Evolutionary conservation across 23 tunicate species (phyloP), one percentile per base, ranked within the genome.

Genomic region (Trididemnum miniatum): DNA sequence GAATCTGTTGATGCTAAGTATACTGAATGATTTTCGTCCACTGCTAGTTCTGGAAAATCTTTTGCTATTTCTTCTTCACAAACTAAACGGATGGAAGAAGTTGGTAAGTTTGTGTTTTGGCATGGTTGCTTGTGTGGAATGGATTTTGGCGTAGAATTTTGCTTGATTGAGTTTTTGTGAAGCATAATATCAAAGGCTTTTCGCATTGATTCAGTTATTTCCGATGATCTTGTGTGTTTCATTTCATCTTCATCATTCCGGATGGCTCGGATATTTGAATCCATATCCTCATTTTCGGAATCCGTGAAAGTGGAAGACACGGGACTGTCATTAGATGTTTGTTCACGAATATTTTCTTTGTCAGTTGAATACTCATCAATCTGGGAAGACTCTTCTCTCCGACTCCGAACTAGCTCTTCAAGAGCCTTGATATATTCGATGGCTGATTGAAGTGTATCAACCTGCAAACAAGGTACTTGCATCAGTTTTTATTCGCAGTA

Each of bases 361-460:
- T 31, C 7, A 7, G 31, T 32, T 62, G 26, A 22, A 24, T 12
- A 5, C 29, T 22, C 29, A 62, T 62, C 25, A 7, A 30, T 12
- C 5, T 12, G 26, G 22, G 37, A 59, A 54, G 71, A 22, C 26
- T 22, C 72, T 35, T 36, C 39, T 54, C 86, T 73, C 37, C 82
- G 89, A 30, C 63, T 80, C 34, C 78, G 81, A 18, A 94, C 89
- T 27, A 94, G 59, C 0, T 67, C 83, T 84, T 88, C 89, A 35
- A 94, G 81, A 18, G 98, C 94, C 59, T 94, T 86, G 75, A 94
- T 94, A 59, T 94, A 94, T 76, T 89, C 94, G 28, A 94, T 94
- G 9, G 98, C 98, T 31, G 98, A 94, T 49, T 89, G 92, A 40
- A 94, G 84, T 26, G 98, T 94, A 50, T 94, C 98, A 22, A 94